These are phyloP conservation scores for Anticlea derivata DNA, from an alignment of 2,888 invertebrate genomes.

Conservation along the genomic window DNA sequence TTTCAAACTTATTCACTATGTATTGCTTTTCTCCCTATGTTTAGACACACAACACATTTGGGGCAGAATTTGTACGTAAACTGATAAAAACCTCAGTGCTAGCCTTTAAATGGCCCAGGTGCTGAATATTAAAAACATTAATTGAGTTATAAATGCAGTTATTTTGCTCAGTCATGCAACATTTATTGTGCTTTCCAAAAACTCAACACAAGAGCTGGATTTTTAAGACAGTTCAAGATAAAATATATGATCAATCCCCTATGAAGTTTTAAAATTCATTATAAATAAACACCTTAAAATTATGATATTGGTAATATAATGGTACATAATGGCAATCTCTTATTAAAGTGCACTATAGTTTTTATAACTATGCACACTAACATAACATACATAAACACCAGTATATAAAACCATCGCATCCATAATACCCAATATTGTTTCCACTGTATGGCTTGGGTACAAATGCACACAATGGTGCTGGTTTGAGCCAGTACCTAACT, in stretches of 20 bases:
- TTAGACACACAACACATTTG: conserved; percentile 9
- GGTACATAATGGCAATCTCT: conserved; percentile 3
- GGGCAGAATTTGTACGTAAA: conserved; percentile 15
- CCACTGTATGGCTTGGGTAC: conserved; percentile 4
- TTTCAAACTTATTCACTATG: conserved; percentile 12
- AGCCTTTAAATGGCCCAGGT: conserved; percentile 9
- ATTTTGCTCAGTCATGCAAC: neutral
- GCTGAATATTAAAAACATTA: conserved; percentile 9
- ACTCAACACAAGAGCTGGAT: no score
- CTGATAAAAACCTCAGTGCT: conserved; percentile 4
- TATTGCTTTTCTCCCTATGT: conserved; percentile 14
- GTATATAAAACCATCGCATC: neutral
- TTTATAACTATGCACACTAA: neutral
- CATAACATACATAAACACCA: conserved; percentile 9
- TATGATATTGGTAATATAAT: neutral
- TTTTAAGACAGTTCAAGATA: neutral
- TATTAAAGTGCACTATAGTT: neutral
- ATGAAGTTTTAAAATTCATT: neutral
- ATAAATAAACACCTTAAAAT: neutral
- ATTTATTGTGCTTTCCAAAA: conserved; percentile 1
- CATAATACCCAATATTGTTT: neutral
- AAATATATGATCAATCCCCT: neutral
- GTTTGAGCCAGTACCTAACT: conserved; percentile 8
- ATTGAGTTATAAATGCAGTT: neutral
- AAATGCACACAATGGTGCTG: conserved; percentile 3